Percentiles rank a stretch among this genome's conserved stretches.
phyloP scores from a whole-genome alignment of 2,113 vertebrate species.

The Parus major region DNA sequence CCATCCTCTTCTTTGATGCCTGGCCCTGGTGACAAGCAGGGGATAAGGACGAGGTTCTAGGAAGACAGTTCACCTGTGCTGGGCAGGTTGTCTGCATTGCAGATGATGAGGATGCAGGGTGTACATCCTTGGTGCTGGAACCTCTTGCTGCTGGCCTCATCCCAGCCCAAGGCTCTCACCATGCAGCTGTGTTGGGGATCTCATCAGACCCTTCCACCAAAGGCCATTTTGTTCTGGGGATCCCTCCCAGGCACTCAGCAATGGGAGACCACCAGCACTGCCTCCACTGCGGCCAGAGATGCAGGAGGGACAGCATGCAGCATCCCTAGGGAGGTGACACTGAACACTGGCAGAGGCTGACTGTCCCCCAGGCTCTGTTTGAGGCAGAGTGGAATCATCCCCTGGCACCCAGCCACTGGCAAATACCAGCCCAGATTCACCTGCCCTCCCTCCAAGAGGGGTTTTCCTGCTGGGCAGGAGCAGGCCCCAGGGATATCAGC shows the following conservation, averaged over 20 bases:
- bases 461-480: not conserved
- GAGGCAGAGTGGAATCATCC: not conserved
- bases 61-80: not conserved
- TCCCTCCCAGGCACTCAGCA: not conserved
- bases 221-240: not conserved
- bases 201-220: not conserved
- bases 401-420: not conserved
- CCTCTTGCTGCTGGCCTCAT: not conserved
- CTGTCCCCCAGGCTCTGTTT: not conserved
- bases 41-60: not conserved
- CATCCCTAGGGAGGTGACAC: not conserved
- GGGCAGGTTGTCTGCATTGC: not conserved
- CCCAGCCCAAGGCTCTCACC: not conserved
- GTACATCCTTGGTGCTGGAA: not conserved
- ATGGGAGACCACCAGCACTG: not conserved
- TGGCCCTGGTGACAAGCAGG: not conserved
- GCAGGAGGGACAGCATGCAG: not conserved
- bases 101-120: fast-evolving
- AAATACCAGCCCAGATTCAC: not conserved
- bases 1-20: not conserved
- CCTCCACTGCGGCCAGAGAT: not conserved
- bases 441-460: not conserved
- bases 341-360: not conserved
- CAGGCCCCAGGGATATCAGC: not conserved
- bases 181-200: fast-evolving